These are phyloP conservation scores for Hormaphis cornu DNA, from an alignment of 1,140 invertebrate genomes.

Conservation along the genomic window DNA sequence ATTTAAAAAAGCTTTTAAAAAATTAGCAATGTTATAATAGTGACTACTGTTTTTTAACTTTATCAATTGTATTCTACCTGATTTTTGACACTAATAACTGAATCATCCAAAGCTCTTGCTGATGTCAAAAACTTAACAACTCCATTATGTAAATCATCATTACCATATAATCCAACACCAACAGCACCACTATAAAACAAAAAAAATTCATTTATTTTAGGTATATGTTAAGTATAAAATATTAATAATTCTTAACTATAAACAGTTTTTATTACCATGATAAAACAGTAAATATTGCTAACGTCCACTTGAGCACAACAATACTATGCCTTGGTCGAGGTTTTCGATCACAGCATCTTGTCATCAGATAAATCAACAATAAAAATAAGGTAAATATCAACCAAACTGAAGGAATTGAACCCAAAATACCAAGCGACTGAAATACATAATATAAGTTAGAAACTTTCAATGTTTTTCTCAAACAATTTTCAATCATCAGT, in stretches of 20 bases:
- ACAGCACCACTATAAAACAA: conserved; percentile 44
- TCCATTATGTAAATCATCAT: conserved; percentile 86
- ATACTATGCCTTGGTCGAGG: conserved; percentile 74
- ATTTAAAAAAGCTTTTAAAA: no score
- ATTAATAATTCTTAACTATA: not conserved
- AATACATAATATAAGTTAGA: conserved; percentile 36
- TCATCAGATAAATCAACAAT: conserved; percentile 79
- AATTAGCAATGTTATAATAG: no score
- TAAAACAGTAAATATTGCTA: conserved; percentile 68
- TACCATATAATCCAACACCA: conserved; percentile 76
- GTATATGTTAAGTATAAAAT: not conserved
- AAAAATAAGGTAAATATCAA: conserved; percentile 79
- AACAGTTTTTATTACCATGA: conserved; percentile 36
- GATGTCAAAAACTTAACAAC: conserved; percentile 68
- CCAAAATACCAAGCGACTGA: conserved; percentile 82
- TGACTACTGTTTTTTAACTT: no score
- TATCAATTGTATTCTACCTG: conserved; percentile 52
- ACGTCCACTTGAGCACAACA: conserved; percentile 68
- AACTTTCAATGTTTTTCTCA: not conserved
- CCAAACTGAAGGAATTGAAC: conserved; percentile 79
- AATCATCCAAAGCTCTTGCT: conserved; percentile 63
- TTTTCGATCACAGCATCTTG: conserved; percentile 85
- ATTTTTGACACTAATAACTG: conserved; percentile 63
- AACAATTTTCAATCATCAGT: no score
- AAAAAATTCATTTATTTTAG: conserved; percentile 9